Percentiles rank a stretch among this genome's conserved stretches.
These are phyloP conservation scores for Hucho hucho DNA, from an alignment of 2,113 vertebrate species.

Conservation along the genomic window DNA sequence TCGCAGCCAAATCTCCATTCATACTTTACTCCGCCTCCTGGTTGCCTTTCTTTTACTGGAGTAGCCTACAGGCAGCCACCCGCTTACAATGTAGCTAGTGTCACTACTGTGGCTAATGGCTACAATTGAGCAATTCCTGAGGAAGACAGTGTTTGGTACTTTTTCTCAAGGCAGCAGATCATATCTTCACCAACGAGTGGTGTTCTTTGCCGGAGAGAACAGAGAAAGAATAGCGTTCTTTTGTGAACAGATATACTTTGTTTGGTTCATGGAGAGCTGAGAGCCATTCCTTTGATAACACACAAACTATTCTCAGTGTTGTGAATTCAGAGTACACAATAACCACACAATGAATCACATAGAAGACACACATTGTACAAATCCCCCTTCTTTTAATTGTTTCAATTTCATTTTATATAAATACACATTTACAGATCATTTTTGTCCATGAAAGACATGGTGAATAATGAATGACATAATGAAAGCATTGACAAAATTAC, in stretches of 20 bases:
- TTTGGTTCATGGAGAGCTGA: background rate
- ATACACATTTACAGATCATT: slow-evolving; percentile 46
- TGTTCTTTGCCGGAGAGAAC: background rate
- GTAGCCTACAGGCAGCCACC: background rate
- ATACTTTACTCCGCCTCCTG: background rate
- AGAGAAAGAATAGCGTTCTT: background rate
- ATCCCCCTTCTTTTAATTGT: slow-evolving; percentile 50
- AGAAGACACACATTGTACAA: slow-evolving; percentile 48
- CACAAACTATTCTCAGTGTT: no score
- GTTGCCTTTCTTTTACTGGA: no score
- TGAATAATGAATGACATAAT: slow-evolving; percentile 32
- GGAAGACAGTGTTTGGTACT: background rate
- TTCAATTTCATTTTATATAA: slow-evolving; percentile 46
- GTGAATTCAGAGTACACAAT: no score
- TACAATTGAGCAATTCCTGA: background rate
- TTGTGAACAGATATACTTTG: background rate
- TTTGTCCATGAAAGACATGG: slow-evolving; percentile 22
- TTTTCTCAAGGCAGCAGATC: no score
- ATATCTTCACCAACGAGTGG: no score
- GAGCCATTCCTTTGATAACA: background rate
- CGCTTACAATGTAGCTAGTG: background rate
- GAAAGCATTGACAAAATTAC: slow-evolving; percentile 21
- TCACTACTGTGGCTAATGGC: background rate
- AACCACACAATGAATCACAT: background rate
- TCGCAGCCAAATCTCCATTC: background rate